Conservation (phyloP, 2,888 invertebrate species). For the Polyploca ridens region DNA sequence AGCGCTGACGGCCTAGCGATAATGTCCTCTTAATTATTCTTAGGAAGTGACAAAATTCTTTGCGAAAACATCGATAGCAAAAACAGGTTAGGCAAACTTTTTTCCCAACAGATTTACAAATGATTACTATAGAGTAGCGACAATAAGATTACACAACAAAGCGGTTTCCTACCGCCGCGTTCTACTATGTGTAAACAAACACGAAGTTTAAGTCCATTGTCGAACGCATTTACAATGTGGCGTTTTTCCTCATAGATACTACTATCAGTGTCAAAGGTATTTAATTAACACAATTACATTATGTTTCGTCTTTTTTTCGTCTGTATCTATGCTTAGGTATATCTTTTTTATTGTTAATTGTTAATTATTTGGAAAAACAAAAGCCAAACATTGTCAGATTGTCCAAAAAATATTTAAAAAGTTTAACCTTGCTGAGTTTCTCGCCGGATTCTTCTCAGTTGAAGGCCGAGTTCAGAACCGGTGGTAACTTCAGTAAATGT, state of each 20-base stretch:
- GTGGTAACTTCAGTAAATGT: too few species aligned
- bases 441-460: too few species aligned
- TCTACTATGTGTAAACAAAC: conserved; percentile 20
- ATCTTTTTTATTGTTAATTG: too few species aligned
- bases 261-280: not conserved
- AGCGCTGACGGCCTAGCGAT: too few species aligned
- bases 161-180: not conserved
- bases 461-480: too few species aligned
- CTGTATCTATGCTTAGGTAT: too few species aligned
- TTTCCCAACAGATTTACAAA: not conserved
- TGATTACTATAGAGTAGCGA: not conserved
- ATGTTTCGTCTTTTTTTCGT: too few species aligned
- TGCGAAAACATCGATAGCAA: not conserved
- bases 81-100: not conserved
- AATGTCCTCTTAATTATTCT: not conserved
- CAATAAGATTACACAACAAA: conserved; percentile 13
- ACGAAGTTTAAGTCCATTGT: conserved; percentile 35
- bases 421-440: too few species aligned
- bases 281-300: not conserved
- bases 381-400: too few species aligned
- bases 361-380: too few species aligned
- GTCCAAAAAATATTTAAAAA: too few species aligned
- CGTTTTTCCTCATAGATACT: not conserved
- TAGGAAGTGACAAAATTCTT: not conserved
- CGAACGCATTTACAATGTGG: conserved; percentile 27